Percentiles rank a stretch among this genome's conserved stretches.
Evolutionary conservation across 2,113 vertebrate species (phyloP).

Genomic region (Gymnorhina tibicen): DNA sequence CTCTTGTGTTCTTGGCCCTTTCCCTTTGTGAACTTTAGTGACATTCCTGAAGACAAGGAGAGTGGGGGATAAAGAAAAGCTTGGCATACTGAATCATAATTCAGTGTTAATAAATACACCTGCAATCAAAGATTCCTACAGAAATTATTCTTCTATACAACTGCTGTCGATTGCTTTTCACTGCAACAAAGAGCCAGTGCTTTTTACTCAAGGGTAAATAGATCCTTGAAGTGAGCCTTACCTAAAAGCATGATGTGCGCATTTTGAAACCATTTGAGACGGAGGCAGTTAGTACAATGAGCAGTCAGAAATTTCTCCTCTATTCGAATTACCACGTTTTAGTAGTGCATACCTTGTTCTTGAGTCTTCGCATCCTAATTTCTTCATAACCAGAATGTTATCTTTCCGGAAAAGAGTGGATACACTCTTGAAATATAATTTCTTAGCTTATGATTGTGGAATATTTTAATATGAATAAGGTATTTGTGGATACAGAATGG

Average conservation of each 20-base stretch:
- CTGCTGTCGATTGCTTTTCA: background rate
- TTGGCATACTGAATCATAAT: background rate
- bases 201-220: background rate
- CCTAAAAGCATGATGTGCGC: background rate
- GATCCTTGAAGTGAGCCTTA: background rate
- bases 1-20: background rate
- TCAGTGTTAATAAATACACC: background rate
- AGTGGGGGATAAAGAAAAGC: background rate
- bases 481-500: too few species aligned
- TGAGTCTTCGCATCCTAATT: background rate
- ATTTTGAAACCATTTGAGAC: background rate
- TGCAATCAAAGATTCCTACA: background rate
- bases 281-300: background rate
- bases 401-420: background rate
- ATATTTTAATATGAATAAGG: background rate
- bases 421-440: background rate
- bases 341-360: background rate
- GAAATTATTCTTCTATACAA: background rate
- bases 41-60: background rate
- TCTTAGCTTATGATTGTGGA: background rate
- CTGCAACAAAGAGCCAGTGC: background rate
- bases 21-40: background rate
- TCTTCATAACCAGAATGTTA: background rate
- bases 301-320: background rate
- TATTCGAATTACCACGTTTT: background rate